Evolutionary conservation across 2,113 vertebrate genomes (phyloP), one percentile per base, ranked within the genome.

Genomic region (Xenopus borealis): DNA sequence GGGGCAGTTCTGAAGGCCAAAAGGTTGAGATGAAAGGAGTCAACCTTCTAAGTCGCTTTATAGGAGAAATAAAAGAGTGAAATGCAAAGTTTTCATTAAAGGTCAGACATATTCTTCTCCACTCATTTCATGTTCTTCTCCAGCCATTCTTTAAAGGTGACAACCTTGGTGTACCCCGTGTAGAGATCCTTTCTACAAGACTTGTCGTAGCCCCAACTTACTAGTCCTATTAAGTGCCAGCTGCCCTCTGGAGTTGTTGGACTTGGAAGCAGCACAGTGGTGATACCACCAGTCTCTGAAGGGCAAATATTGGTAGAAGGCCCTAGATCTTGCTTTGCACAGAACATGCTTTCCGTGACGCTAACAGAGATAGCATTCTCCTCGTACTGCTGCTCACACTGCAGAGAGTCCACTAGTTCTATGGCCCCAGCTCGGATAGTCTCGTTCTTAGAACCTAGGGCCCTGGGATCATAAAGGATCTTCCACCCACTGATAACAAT

Each of bases 321-420:
- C 0, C 86, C 67, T 0, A 88, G 88, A 57, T 93, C 92, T 72
- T 89, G 89, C 79, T 83, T 89, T 64, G 92, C 96, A 67, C 97
- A 99, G 71, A 99, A 93, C 97, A 99, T 98, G 81, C 93, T 97
- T 80, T 98, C 96, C 0, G 97, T 96, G 76, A 99, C 85, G 19
- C 95, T 97, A 79, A 99, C 91, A 0, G 93, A 89, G 79, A 95
- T 86, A 0, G 94, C 96, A 0, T 92, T 89, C 0, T 93, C 93
- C 53, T 96, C 96, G 0, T 97, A 98, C 85, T 97, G 94, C 66
- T 94, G 93, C 85, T 99, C 97, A 65, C 97, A 99, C 23, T 93
- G 81, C 59, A 98, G 88, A 0, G 95, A 88, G 78, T 98, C 95
- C 17, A 93, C 93, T 17, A 94, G 92, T 62, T 82, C 86, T 79